Evolutionary conservation across 2,888 invertebrate species (phyloP), one percentile per base, ranked within the genome.

Genomic region (Punctoribates punctum): DNA sequence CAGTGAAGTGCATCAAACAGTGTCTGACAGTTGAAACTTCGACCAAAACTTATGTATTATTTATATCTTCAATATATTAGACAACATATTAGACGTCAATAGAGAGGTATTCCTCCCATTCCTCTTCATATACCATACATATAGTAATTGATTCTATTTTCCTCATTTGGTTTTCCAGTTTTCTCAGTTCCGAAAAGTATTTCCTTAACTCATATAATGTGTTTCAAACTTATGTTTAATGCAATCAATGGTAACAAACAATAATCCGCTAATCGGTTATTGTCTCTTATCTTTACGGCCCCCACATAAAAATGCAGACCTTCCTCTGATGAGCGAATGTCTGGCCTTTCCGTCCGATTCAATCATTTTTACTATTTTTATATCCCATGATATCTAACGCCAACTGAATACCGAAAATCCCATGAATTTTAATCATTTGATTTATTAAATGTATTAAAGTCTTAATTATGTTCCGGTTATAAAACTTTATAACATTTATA

Each of bases 1-100:
- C 9, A 51, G 3, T 51, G 8, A 11, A 42, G 42, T 42, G 42
- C 51, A 51, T 51, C 20, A 20, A 51, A n/a, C 20, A 51, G 51
- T 51, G 51, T 51, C 9, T 51, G 51, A 51, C 51, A 51, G 51
- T 51, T 20, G n/a, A 51, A 51, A 51, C 51, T 51, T 51, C 51
- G 9, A 5, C 51, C n/a, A n/a, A 51, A 51, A 20, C 51, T 51
- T 20, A 51, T 51, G 51, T 51, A 51, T 51, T 51, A 51, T 51
- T 51, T 51, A 51, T 51, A n/a, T 5, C 51, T 51, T 20, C 20
- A 20, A 20, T n/a, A 51, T 51, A 51, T 51, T 51, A 51, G 20
- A 51, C 51, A 51, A 51, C 51, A 51, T 51, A 51, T 51, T 51
- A 51, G 51, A 51, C 51, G 20, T 51, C n/a, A 6, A 51, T 6